A percentile compares a stretch with the other conserved stretches of the same genome.
Evolutionary conservation across 2,888 invertebrate genomes (phyloP).

Genomic region (Sinhomidia bicolor): DNA sequence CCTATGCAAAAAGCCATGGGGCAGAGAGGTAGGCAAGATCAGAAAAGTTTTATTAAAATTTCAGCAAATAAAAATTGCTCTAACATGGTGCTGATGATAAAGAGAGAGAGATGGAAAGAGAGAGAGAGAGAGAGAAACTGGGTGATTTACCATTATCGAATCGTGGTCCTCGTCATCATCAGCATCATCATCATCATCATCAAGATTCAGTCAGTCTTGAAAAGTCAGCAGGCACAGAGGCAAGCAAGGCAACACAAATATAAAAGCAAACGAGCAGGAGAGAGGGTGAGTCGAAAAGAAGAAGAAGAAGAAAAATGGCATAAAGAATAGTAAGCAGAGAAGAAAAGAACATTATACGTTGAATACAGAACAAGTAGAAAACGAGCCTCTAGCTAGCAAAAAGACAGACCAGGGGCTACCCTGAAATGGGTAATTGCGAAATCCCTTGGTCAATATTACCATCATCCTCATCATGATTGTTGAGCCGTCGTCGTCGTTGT

Average conservation of each 20-base stretch:
- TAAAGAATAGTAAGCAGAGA: background rate
- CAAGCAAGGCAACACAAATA: conserved; percentile 14
- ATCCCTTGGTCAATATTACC: conserved; percentile 64
- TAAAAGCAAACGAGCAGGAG: conserved; percentile 36
- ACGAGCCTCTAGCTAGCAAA: conserved; percentile 31
- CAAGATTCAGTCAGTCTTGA: conserved; percentile 61
- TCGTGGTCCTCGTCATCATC: conserved; percentile 44
- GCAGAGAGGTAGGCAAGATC: conserved; percentile 55
- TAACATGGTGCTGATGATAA: conserved; percentile 19
- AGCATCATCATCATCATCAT: conserved; percentile 36
- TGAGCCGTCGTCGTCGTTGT: background rate
- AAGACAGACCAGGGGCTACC: conserved; percentile 62
- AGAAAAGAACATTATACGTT: background rate
- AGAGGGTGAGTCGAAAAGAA: conserved; percentile 65
- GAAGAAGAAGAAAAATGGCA: conserved; percentile 16
- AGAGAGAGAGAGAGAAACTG: conserved; percentile 63
- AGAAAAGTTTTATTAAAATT: conserved; percentile 43
- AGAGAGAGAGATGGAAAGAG: background rate
- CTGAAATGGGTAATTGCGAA: conserved; percentile 75
- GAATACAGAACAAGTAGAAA: conserved; percentile 23
- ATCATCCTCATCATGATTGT: conserved; percentile 54
- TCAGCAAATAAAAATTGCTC: conserved; percentile 44
- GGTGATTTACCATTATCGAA: conserved; percentile 70
- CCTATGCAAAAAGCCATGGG: conserved; percentile 63
- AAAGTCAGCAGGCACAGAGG: conserved; percentile 52